Conservation (phyloP, 2,113 vertebrate genomes). For the Boulengerochromis microlepis region DNA sequence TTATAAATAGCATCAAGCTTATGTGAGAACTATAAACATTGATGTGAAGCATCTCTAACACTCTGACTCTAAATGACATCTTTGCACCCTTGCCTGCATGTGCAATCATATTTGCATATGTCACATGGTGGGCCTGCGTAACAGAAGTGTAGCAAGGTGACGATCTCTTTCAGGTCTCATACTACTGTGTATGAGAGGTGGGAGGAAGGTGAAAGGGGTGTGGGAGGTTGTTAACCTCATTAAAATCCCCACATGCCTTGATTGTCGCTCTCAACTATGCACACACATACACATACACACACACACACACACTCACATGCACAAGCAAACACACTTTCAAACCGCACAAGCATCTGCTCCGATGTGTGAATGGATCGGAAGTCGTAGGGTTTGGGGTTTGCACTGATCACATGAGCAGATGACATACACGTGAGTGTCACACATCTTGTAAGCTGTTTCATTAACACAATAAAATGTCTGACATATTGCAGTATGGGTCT, state of each 20-base stretch:
- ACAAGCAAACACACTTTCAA: not conserved
- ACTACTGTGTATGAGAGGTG: not conserved
- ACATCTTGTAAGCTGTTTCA: not conserved
- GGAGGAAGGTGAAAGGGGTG: slow-evolving; percentile 12
- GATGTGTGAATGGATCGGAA: not conserved
- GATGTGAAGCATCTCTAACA: not conserved
- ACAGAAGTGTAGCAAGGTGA: slow-evolving; percentile 12
- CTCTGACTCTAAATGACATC: not conserved
- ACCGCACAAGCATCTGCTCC: not conserved
- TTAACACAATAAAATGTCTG: not conserved
- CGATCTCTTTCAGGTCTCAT: slow-evolving; percentile 20
- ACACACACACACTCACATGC: not conserved
- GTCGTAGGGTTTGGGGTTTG: not conserved
- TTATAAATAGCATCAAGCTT: not conserved
- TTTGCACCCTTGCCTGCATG: not conserved
- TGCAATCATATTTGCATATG: not conserved
- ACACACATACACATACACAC: not conserved
- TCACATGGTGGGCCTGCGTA: not conserved
- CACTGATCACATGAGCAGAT: not conserved
- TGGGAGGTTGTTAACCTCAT: slow-evolving; percentile 48
- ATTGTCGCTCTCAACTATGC: not conserved
- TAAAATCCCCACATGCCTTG: slow-evolving; percentile 1
- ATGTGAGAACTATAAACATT: not conserved
- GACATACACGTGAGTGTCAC: not conserved
- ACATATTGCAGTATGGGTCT: not conserved